Percentiles rank a stretch among this genome's conserved stretches.
Evolutionary conservation across 2,797 vertebrate species (phyloP).

Genomic region (Tamandua tetradactyla): DNA sequence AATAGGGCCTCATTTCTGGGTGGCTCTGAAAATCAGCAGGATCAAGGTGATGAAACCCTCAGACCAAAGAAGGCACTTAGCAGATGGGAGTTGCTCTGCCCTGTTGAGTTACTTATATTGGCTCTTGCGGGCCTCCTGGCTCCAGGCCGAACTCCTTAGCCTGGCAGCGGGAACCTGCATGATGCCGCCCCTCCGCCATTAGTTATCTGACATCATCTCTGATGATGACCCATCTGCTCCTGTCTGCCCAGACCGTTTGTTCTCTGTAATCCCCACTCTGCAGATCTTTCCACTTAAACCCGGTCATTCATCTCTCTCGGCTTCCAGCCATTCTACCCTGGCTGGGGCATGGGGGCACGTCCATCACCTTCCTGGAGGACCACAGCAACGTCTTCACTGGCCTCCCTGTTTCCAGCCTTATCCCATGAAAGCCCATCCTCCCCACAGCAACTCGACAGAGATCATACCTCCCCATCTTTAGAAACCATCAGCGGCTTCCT

Average conservation of each 20-base stretch:
- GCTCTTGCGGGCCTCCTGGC: neutral
- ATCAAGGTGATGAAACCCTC: neutral
- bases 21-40: neutral
- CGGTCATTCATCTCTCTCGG: neutral
- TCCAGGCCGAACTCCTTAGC: neutral
- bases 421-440: neutral
- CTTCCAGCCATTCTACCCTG: neutral
- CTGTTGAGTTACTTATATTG: neutral
- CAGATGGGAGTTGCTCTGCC: neutral
- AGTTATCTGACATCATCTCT: neutral
- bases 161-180: neutral
- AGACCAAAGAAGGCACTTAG: neutral
- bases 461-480: neutral
- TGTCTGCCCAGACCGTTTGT: neutral
- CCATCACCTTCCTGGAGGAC: neutral
- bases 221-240: neutral
- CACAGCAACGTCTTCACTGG: neutral
- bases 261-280: accelerated
- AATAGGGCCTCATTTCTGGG: neutral
- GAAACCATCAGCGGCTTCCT: neutral
- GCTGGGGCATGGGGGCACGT: neutral
- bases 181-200: neutral
- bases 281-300: neutral
- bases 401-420: neutral
- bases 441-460: neutral